Evolutionary conservation across 2,113 vertebrate species (phyloP).

Genomic region (Mus spicilegus): DNA sequence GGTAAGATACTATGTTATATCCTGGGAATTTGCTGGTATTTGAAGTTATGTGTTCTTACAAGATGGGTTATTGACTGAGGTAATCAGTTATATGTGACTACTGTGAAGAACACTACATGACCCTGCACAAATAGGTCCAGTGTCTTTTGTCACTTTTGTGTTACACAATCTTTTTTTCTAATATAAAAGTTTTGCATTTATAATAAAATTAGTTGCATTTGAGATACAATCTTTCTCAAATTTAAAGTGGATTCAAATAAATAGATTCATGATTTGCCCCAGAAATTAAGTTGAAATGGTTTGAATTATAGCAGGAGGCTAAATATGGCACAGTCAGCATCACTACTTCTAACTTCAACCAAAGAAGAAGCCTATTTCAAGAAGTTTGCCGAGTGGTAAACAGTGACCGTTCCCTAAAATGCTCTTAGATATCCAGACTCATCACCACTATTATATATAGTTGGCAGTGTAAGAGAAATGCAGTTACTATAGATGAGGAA

Average conservation of each 20-base stretch:
- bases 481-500: neutral
- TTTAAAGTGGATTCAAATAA: constrained; percentile 70
- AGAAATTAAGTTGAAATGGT: constrained; percentile 49
- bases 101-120: neutral
- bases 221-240: neutral
- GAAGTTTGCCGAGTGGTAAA: neutral
- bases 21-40: neutral
- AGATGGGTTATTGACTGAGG: accelerated
- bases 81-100: too few species aligned
- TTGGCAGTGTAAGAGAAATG: neutral
- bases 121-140: constrained; percentile 51
- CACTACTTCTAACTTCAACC: neutral
- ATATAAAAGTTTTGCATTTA: constrained; percentile 55
- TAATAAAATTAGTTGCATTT: neutral
- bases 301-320: constrained; percentile 16
- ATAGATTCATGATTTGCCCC: constrained; percentile 15
- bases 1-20: neutral
- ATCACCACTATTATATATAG: too few species aligned
- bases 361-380: neutral
- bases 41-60: neutral
- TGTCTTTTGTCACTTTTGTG: constrained; percentile 56
- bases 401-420: too few species aligned
- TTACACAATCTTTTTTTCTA: constrained; percentile 76
- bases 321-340: constrained; percentile 60
- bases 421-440: neutral